Percentiles rank a stretch among this genome's conserved stretches.
These are phyloP conservation scores for Acrocephalus scirpaceus DNA, from an alignment of 2,797 vertebrate genomes.

Conservation along the genomic window DNA sequence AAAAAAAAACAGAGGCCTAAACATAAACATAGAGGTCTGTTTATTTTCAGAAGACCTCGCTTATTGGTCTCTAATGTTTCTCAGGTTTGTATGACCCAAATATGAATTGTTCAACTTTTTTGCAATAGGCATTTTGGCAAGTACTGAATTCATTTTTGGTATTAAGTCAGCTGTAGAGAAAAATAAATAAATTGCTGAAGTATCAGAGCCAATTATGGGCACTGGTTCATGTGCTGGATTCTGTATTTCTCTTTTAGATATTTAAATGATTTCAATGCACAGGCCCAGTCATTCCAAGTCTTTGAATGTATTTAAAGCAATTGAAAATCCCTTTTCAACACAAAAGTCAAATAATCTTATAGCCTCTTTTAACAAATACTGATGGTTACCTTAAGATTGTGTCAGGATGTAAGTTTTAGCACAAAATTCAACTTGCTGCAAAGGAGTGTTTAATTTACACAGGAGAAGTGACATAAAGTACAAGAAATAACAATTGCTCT, in stretches of 20 bases:
- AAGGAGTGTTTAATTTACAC: background rate
- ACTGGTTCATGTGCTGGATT: conserved; percentile 60
- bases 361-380: background rate
- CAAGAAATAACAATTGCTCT: background rate
- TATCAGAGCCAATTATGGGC: conserved; percentile 59
- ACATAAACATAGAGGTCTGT: background rate
- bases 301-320: conserved; percentile 35
- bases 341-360: background rate
- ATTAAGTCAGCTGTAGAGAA: conserved; percentile 66
- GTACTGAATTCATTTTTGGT: conserved; percentile 56
- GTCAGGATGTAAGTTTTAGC: background rate
- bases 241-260: conserved; percentile 47
- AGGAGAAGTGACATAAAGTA: background rate
- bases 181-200: conserved; percentile 65
- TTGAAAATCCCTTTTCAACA: conserved; percentile 42
- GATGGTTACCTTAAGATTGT: background rate
- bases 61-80: conserved; percentile 54
- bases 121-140: conserved; percentile 53
- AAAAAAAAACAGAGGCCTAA: background rate
- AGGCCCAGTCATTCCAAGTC: conserved; percentile 37
- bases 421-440: background rate
- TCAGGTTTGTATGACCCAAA: conserved; percentile 56
- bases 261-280: conserved; percentile 48
- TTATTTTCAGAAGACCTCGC: conserved; percentile 53
- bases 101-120: conserved; percentile 55